A percentile compares a stretch with the other conserved stretches of the same genome.
These are phyloP conservation scores for Melanerpes aurifrons DNA, from an alignment of 2,113 vertebrate genomes.

Conservation along the genomic window DNA sequence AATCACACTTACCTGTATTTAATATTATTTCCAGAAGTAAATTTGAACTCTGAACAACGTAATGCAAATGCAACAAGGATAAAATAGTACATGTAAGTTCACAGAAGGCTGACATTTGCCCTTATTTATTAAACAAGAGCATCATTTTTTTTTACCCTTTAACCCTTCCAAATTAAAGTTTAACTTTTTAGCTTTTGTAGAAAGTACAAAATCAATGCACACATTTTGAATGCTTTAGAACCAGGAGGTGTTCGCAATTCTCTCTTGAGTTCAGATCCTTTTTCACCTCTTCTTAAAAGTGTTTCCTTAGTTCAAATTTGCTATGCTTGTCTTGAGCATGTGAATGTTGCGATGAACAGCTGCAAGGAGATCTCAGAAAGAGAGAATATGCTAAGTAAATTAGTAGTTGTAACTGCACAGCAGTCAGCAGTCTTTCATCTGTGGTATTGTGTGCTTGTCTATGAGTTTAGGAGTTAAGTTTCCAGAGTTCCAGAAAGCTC, in stretches of 20 bases:
- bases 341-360: neutral
- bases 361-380: constrained; percentile 33
- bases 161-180: neutral
- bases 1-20: neutral
- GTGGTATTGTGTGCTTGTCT: neutral
- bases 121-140: neutral
- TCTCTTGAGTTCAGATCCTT: neutral
- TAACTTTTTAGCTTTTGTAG: neutral
- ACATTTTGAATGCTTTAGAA: neutral
- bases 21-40: neutral
- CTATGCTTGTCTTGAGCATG: constrained; percentile 13
- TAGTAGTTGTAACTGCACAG: constrained; percentile 33
- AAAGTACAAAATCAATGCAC: neutral
- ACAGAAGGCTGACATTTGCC: neutral
- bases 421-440: constrained; percentile 59
- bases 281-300: neutral
- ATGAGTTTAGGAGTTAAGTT: neutral
- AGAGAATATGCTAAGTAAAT: constrained; percentile 48
- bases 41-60: neutral
- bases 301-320: neutral
- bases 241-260: neutral
- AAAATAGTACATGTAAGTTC: neutral
- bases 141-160: neutral
- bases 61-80: neutral
- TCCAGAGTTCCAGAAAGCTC: constrained; percentile 17